Evolutionary conservation across 2,888 invertebrate species (phyloP).

Genomic region (Helleia helle): DNA sequence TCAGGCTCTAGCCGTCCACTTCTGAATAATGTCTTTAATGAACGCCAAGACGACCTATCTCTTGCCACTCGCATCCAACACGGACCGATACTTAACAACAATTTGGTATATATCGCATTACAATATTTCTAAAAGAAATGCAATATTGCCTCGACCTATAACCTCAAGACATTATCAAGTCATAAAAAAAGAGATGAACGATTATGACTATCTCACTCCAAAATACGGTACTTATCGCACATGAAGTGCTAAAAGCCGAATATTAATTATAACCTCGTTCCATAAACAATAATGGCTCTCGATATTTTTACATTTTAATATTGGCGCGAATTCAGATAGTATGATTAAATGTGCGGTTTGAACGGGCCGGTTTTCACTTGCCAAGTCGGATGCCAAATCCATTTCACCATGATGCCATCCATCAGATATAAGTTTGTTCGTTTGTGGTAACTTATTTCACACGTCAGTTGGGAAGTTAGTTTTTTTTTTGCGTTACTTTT

Average conservation of each 20-base stretch:
- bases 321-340: slow-evolving; percentile 21
- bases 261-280: slow-evolving; percentile 1
- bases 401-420: slow-evolving; percentile 24
- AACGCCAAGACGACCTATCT: too few species aligned
- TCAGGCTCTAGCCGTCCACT: too few species aligned
- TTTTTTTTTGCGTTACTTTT: too few species aligned
- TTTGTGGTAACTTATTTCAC: slow-evolving; percentile 3
- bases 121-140: too few species aligned
- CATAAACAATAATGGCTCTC: slow-evolving; percentile 6
- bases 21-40: too few species aligned
- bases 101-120: too few species aligned
- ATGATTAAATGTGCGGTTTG: slow-evolving; percentile 18
- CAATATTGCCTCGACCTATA: too few species aligned
- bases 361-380: slow-evolving; percentile 16
- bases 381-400: slow-evolving; percentile 26
- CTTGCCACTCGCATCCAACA: too few species aligned
- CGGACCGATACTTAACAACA: too few species aligned
- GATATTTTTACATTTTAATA: slow-evolving; percentile 17
- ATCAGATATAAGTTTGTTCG: slow-evolving; percentile 1
- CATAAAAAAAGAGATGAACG: too few species aligned
- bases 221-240: not conserved
- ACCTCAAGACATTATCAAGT: too few species aligned
- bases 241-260: not conserved
- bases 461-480: slow-evolving; percentile 2
- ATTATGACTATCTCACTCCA: too few species aligned